Evolutionary conservation across 1,140 invertebrate species (phyloP).

Genomic region (Pseudomyrmex cubaensis): DNA sequence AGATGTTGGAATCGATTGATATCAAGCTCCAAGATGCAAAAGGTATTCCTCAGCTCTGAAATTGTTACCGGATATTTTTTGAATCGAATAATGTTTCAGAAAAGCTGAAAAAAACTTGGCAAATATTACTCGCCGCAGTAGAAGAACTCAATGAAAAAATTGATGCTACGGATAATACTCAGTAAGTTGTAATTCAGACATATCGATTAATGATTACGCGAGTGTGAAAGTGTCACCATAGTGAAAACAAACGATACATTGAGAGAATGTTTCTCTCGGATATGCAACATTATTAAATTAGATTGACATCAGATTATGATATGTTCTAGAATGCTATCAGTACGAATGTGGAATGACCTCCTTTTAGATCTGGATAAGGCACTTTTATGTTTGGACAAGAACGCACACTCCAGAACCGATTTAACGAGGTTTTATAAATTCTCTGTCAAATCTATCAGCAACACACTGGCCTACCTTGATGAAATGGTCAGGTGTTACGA

Average conservation of each 20-base stretch:
- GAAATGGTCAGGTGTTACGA: conserved; percentile 77
- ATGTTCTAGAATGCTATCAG: conserved; percentile 74
- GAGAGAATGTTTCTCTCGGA: neutral
- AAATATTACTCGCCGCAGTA: conserved; percentile 56
- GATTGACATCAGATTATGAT: neutral
- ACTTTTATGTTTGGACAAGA: conserved; percentile 76
- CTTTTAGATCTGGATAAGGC: conserved; percentile 78
- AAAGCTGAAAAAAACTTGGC: conserved; percentile 62
- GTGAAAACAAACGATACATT: neutral
- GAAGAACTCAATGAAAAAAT: conserved; percentile 70
- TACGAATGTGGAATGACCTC: conserved; percentile 81
- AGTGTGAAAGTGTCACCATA: conserved; percentile 13
- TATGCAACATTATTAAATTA: neutral
- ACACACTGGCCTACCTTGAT: conserved; percentile 67
- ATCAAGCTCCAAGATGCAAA: conserved; percentile 61
- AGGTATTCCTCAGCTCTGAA: conserved; percentile 69
- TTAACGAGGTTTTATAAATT: conserved; percentile 85
- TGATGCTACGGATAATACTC: conserved; percentile 61
- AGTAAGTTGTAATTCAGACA: conserved; percentile 64
- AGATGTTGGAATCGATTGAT: conserved; percentile 69
- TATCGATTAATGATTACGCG: conserved; percentile 14
- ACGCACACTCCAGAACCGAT: conserved; percentile 85
- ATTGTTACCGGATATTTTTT: neutral
- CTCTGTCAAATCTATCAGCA: conserved; percentile 74
- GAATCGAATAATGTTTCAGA: conserved; percentile 60